A percentile compares a stretch with the other conserved stretches of the same genome.
Evolutionary conservation across 2,113 vertebrate genomes (phyloP).

Genomic region (Misgurnus mizolepis): DNA sequence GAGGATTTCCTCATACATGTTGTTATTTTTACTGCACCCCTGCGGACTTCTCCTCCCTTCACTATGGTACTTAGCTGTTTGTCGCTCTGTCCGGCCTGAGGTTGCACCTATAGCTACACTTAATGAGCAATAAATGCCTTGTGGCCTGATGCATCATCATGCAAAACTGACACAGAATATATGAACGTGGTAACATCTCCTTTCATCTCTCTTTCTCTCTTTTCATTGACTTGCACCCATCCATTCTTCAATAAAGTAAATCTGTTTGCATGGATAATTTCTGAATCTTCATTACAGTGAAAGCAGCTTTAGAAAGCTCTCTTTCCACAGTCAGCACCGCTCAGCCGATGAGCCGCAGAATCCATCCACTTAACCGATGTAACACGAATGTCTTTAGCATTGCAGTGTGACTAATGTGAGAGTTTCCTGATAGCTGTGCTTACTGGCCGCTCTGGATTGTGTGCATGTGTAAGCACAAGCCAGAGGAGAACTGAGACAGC

Average conservation of each 20-base stretch:
- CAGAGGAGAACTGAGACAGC: not conserved
- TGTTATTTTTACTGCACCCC: constrained; percentile 33
- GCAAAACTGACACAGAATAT: not conserved
- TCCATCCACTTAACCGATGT: constrained; percentile 38
- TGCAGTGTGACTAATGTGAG: not conserved
- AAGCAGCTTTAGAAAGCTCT: constrained; percentile 39
- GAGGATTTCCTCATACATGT: constrained; percentile 51
- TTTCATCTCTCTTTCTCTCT: not conserved
- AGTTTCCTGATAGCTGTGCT: not conserved
- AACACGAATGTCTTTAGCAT: constrained; percentile 22
- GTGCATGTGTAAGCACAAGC: not conserved
- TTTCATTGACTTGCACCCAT: no score
- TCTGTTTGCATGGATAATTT: constrained; percentile 12
- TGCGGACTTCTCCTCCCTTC: constrained; percentile 39
- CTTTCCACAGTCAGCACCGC: constrained; percentile 37
- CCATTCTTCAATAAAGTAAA: not conserved
- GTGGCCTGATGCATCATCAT: not conserved
- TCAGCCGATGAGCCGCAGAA: constrained; percentile 2
- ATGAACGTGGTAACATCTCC: not conserved
- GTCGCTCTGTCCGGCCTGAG: constrained; percentile 14
- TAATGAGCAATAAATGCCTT: not conserved
- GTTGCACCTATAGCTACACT: constrained; percentile 9
- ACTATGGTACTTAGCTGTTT: not conserved
- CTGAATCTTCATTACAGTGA: constrained; percentile 44
- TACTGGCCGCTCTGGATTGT: not conserved